Evolutionary conservation across 2,888 invertebrate species (phyloP), one percentile per base, ranked within the genome.

Genomic region (Hyppa rectilinea): DNA sequence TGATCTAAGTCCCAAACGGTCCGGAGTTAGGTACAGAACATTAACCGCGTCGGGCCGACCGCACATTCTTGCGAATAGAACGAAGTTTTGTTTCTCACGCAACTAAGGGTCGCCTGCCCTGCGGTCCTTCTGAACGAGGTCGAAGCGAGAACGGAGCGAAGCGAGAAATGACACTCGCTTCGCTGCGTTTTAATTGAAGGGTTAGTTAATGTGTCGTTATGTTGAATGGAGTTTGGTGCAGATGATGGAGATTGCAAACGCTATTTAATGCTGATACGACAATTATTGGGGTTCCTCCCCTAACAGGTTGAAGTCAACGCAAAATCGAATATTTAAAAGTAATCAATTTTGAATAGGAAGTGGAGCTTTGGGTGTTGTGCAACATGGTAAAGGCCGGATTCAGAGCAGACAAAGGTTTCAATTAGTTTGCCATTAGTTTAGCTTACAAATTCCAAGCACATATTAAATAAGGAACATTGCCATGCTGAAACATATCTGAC

Each of bases 31-130:
- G 77, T 59, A 83, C 78, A 81, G 75, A 73, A 73, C 85, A 83
- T 88, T 87, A 86, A 82, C 70, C 82, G 60, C 73, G 86, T 40
- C 52, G 73, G 73, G 58, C 58, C 29, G 63, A 87, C 89, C 89
- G 90, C 90, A 90, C 90, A 92, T 92, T 91, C 91, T 91, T 91
- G 87, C 81, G 66, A 84, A 88, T 80, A 87, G 79, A 82, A 84
- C 85, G 86, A 90, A 91, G 88, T 90, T 90, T 88, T 85, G 83
- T 87, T 91, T 89, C 86, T 83, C 91, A 91, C 91, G 89, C 91
- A 83, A 90, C 80, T 80, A 85, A 83, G 80, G 78, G 76, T 68
- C 75, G 77, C 73, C 34, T 58, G 81, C 68, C 81, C 81, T 78
- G 58, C 60, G 70, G 67, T 71, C 49, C 34, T 43, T 4, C 5